Percentiles rank a stretch among this genome's conserved stretches.
Evolutionary conservation across 2,888 invertebrate genomes (phyloP).

Genomic region (Tenthredo scrophulariae): DNA sequence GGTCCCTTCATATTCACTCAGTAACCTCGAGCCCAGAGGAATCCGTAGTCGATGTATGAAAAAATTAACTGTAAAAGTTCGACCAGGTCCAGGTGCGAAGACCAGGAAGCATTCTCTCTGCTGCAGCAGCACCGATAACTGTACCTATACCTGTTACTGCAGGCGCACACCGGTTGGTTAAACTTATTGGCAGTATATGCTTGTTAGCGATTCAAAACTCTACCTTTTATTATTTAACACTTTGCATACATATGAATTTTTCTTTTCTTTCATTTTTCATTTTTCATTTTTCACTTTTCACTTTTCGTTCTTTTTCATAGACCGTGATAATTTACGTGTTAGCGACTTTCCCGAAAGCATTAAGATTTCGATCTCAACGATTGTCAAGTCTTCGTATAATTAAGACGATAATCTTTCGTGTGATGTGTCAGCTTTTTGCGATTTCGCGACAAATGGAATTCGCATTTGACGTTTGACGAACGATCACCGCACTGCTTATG

Average conservation of each 20-base stretch:
- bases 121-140: constrained; percentile 22
- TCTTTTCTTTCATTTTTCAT: neutral
- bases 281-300: neutral
- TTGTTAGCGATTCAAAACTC: constrained; percentile 21
- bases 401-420: neutral
- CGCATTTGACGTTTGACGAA: neutral
- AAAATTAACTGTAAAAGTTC: constrained; percentile 51
- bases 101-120: constrained; percentile 41
- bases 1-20: constrained; percentile 23
- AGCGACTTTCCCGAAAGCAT: neutral
- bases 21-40: constrained; percentile 21
- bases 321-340: neutral
- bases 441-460: neutral
- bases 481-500: neutral
- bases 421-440: neutral
- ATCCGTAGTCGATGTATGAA: constrained; percentile 35
- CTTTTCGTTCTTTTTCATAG: neutral
- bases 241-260: neutral
- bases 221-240: constrained; percentile 10
- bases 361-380: constrained; percentile 23
- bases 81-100: constrained; percentile 50
- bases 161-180: neutral
- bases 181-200: constrained; percentile 40
- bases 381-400: neutral
- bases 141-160: constrained; percentile 37